phyloP scores from a whole-genome alignment of 1,140 invertebrate genomes.

The Mya arenaria region DNA sequence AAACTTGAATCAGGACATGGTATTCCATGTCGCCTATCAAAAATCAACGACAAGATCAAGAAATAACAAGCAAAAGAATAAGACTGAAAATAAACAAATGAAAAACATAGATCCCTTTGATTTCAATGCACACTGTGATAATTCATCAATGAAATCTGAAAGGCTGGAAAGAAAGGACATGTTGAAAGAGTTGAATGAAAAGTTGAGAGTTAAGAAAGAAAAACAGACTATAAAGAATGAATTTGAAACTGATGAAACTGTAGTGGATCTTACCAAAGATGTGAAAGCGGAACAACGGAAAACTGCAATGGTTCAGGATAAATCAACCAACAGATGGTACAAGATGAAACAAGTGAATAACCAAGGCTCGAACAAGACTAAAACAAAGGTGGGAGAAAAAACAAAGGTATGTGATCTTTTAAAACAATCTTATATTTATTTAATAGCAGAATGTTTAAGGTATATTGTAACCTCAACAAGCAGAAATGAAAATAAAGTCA shows the following conservation, averaged over 20 bases:
- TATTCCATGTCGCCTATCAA: conserved; percentile 29
- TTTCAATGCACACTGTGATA: conserved; percentile 32
- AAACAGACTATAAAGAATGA: too few species aligned
- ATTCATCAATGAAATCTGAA: conserved; percentile 35
- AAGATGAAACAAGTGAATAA: background rate
- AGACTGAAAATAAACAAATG: background rate
- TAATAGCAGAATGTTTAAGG: too few species aligned
- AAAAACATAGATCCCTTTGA: conserved; percentile 36
- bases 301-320: conserved; percentile 31
- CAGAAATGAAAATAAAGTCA: background rate
- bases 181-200: conserved; percentile 18
- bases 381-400: too few species aligned
- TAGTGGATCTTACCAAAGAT: too few species aligned
- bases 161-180: conserved; percentile 26
- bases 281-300: too few species aligned
- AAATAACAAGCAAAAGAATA: background rate
- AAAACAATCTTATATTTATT: too few species aligned
- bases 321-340: conserved; percentile 41
- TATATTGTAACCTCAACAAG: too few species aligned
- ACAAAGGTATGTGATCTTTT: too few species aligned
- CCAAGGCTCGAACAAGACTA: too few species aligned
- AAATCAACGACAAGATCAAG: background rate
- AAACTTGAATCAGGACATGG: background rate
- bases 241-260: background rate
- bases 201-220: background rate